Conservation (phyloP, 2,888 invertebrate species). For the Lamproptera curius region DNA sequence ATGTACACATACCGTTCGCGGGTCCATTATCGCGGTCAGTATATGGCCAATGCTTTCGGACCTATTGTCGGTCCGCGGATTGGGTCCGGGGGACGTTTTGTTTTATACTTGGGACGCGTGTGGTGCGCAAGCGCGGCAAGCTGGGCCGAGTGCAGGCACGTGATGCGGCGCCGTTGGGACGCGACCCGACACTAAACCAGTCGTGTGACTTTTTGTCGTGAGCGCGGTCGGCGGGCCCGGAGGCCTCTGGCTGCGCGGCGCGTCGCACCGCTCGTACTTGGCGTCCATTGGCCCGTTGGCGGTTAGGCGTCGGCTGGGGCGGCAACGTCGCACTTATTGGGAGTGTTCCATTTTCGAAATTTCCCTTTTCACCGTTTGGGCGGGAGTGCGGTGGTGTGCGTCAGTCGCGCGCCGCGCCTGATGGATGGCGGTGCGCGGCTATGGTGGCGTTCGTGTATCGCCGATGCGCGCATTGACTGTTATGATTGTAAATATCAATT, state of each 20-base stretch:
- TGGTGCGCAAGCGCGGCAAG: slow-evolving; percentile 64
- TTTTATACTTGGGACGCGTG: slow-evolving; percentile 55
- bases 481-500: slow-evolving; percentile 23
- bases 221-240: slow-evolving; percentile 63
- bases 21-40: slow-evolving; percentile 50
- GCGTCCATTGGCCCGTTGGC: slow-evolving; percentile 17
- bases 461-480: slow-evolving; percentile 15
- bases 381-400: slow-evolving; percentile 66
- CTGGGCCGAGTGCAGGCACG: slow-evolving; percentile 46
- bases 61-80: slow-evolving; percentile 15
- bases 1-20: slow-evolving; percentile 70
- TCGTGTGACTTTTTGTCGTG: slow-evolving; percentile 75
- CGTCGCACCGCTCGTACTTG: slow-evolving; percentile 47
- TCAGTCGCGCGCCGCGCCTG: slow-evolving; percentile 66
- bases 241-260: slow-evolving; percentile 40
- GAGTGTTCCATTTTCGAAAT: slow-evolving; percentile 73
- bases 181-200: slow-evolving; percentile 78
- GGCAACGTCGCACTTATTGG: slow-evolving; percentile 53
- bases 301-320: slow-evolving; percentile 56
- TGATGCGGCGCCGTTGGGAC: slow-evolving; percentile 75
- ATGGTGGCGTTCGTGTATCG: slow-evolving; percentile 46
- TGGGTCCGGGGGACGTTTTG: slow-evolving; percentile 38
- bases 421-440: slow-evolving; percentile 58
- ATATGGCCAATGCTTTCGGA: no score
- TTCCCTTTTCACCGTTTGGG: slow-evolving; percentile 76